These are phyloP conservation scores for Eupithecia insigniata DNA, from an alignment of 2,888 invertebrate species.

Conservation along the genomic window DNA sequence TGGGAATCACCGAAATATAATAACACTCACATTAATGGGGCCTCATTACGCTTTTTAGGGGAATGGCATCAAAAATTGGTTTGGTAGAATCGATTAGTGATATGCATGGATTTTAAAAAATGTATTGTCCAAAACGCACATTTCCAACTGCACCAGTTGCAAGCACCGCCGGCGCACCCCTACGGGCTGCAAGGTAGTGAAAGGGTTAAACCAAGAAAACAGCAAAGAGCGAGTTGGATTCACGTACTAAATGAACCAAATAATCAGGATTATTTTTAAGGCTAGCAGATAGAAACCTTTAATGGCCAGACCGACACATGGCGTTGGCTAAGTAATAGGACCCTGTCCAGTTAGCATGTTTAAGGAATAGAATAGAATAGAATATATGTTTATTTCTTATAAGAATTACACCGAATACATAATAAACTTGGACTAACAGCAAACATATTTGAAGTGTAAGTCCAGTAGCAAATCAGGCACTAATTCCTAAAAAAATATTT, in stretches of 20 bases:
- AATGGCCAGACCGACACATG: neutral
- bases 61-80: neutral
- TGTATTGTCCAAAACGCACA: no score
- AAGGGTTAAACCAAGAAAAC: no score
- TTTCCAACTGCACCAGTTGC: no score
- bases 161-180: no score
- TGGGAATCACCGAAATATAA: slow-evolving; percentile 14
- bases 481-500: neutral
- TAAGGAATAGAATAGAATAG: no score
- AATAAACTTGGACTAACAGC: no score
- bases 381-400: no score
- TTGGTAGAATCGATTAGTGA: neutral
- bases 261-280: neutral
- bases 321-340: neutral
- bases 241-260: neutral
- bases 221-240: neutral
- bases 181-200: no score
- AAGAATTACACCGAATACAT: no score
- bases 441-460: no score
- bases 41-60: neutral
- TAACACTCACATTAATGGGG: neutral
- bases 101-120: neutral
- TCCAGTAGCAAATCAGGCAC: no score
- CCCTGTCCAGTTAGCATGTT: neutral
- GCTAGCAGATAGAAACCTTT: neutral